Evolutionary conservation across 2,888 invertebrate genomes (phyloP), one percentile per base, ranked within the genome.

Genomic region (Aleiodes leptofemur): DNA sequence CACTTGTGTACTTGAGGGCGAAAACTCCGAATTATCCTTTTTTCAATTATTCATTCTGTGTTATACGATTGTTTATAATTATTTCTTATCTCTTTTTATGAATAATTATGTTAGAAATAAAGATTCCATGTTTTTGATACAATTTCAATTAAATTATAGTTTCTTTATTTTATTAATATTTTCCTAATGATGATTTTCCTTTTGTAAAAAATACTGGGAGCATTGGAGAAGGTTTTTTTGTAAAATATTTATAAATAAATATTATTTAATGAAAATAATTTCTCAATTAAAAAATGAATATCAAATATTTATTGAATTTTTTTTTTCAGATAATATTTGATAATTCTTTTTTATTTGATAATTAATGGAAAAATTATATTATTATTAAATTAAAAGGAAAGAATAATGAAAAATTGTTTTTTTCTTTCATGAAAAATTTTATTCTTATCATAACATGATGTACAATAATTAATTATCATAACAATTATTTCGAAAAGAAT

Each of bases 1-100:
- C 79, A 80, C 76, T 78, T 79, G 79, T 79, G 79, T 79, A 79
- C 78, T 80, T 77, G 75, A 73, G 76, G 61, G 61, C 57, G 69
- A 69, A 77, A 72, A 56, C 43, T 69, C 43, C 66, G 59, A 56
- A 69, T 74, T 29, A 55, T 55, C 14, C 48, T 70, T 73, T 74
- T 64, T 23, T 23, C 23, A 23, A 56, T 74, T 69, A 76, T 56
- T 73, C 66, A 53, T 74, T 68, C 73, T 76, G 74, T 77, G 75
- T 76, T 76, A 56, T 74, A 69, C 73, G 64, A 69, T 73, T 57
- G 59, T 76, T 71, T 38, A 74, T 70, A 70, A 74, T 69, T 34
- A 64, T 16, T 61, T 53, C 51, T 48, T 61, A 51, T 69, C 6
- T 48, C 51, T 53, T 51, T 59, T 53, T 72, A 61, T 34, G 38